Conservation (phyloP, 53 echinoderm and acorn worm genomes). For the Echinometra lucunter region DNA sequence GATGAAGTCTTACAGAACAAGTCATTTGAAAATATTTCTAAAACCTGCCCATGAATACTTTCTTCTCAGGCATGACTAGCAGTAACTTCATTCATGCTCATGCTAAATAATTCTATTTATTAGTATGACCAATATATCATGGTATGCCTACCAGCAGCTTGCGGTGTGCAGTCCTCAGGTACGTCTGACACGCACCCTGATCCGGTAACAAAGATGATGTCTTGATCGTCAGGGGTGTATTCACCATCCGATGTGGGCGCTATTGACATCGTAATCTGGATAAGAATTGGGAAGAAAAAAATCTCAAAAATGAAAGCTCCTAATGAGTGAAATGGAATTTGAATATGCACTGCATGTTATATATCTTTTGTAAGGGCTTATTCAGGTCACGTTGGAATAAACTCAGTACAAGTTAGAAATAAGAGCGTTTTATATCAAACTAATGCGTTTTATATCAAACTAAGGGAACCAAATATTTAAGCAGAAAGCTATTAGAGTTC, state of each 20-base stretch:
- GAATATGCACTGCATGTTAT: background rate
- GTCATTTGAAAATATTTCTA: too few species aligned
- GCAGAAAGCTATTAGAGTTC: background rate
- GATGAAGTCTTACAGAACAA: too few species aligned
- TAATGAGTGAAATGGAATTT: background rate
- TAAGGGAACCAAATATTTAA: background rate
- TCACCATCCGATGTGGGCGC: constrained; percentile 83
- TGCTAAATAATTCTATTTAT: too few species aligned
- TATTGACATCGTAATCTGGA: constrained; percentile 78
- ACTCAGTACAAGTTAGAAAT: too few species aligned
- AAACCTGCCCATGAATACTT: too few species aligned
- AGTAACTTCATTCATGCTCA: too few species aligned
- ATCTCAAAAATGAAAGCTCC: background rate
- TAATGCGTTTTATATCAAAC: background rate
- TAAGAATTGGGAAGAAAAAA: background rate
- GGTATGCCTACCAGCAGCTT: constrained; percentile 35
- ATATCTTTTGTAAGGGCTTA: background rate
- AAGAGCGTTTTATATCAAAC: background rate
- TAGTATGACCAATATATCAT: background rate
- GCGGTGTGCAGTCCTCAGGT: constrained; percentile 82
- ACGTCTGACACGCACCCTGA: constrained; percentile 83
- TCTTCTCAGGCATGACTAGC: too few species aligned
- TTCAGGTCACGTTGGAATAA: background rate
- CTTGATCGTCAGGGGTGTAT: constrained; percentile 72
- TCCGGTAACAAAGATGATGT: constrained; percentile 82